Evolutionary conservation across 2,113 vertebrate species (phyloP).

Genomic region (Butorides virescens): DNA sequence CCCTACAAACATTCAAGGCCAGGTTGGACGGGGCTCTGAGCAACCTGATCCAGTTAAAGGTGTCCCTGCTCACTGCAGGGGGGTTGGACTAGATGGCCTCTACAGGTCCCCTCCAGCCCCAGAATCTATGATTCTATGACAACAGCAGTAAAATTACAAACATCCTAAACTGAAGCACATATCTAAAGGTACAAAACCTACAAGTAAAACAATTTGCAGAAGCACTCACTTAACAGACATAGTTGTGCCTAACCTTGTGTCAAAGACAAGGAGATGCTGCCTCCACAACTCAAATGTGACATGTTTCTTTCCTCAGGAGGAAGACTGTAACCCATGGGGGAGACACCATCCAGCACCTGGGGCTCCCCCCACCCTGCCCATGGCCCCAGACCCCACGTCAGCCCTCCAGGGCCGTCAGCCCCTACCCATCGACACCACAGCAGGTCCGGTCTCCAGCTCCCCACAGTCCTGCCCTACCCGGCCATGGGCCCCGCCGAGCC

Average conservation of each 20-base stretch:
- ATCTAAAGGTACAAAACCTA: not conserved
- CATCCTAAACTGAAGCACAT: not conserved
- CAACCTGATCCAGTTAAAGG: too few species aligned
- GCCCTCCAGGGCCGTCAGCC: fast-evolving
- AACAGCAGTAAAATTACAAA: not conserved
- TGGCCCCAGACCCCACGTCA: not conserved
- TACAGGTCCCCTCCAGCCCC: too few species aligned
- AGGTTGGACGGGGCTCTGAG: too few species aligned
- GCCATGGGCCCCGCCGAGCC: fast-evolving
- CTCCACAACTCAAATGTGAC: not conserved
- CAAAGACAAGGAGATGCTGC: not conserved
- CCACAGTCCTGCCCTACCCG: not conserved
- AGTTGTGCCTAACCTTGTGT: not conserved
- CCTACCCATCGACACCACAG: fast-evolving
- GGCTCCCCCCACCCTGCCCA: not conserved
- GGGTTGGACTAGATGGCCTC: too few species aligned
- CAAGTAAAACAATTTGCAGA: not conserved
- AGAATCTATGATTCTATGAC: not conserved
- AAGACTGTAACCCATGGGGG: not conserved
- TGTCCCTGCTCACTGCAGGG: too few species aligned
- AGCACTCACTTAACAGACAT: not conserved
- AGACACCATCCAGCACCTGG: not conserved
- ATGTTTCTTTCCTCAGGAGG: not conserved
- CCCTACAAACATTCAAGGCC: too few species aligned
- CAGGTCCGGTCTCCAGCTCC: not conserved